Evolutionary conservation across 2,888 invertebrate genomes (phyloP).

Genomic region (Mallateleia sp.): DNA sequence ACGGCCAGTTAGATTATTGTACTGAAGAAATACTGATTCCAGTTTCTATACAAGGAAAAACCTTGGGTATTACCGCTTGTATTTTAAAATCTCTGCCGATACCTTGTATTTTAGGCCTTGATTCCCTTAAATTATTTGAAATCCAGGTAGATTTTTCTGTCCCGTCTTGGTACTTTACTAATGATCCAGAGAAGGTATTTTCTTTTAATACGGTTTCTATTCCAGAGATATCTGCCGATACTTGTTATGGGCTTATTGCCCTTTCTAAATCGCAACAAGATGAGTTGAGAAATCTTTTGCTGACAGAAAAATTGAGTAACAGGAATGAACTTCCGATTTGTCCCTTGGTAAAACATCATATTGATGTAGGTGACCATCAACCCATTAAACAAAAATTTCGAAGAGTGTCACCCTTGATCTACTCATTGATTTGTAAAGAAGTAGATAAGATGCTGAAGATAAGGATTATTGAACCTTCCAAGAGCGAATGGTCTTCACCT

Average conservation of each 20-base stretch:
- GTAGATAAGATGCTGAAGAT: slow-evolving; percentile 83
- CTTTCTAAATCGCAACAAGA: no score
- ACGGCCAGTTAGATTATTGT: not conserved
- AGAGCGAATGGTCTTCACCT: slow-evolving; percentile 81
- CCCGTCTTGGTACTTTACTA: not conserved
- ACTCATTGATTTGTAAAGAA: slow-evolving; percentile 66
- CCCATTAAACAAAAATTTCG: slow-evolving; percentile 24
- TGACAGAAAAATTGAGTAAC: no score
- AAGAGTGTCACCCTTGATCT: slow-evolving; percentile 25
- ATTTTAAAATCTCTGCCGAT: not conserved
- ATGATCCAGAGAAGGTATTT: not conserved
- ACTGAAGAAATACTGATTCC: not conserved
- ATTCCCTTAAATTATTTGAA: not conserved
- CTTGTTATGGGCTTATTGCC: no score
- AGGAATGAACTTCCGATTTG: no score
- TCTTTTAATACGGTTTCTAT: not conserved
- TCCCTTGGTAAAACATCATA: not conserved
- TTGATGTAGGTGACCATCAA: slow-evolving; percentile 36
- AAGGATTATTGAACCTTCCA: slow-evolving; percentile 78
- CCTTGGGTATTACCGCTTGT: not conserved
- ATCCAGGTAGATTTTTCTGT: slow-evolving; percentile 2
- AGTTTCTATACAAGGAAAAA: not conserved
- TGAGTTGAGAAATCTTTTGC: no score
- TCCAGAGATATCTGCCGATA: no score
- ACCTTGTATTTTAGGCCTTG: not conserved